phyloP scores from a whole-genome alignment of 2,888 invertebrate genomes.

The Pristionchus fissidentatus region DNA sequence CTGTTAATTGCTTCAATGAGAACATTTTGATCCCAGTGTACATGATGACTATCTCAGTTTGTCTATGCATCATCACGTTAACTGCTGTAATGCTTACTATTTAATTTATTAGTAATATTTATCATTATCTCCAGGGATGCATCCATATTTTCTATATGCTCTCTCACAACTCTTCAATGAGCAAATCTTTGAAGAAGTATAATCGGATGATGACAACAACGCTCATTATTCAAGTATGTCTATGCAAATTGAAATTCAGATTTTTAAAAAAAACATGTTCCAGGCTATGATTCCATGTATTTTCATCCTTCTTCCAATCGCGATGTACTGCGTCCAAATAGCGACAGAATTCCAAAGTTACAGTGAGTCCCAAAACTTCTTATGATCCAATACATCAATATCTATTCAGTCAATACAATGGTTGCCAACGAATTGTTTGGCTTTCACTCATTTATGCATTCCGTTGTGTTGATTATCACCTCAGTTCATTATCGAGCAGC shows the following conservation, averaged over 20 bases:
- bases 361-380: no score
- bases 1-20: no score
- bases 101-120: not conserved
- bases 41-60: not conserved
- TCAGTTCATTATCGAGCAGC: no score
- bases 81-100: not conserved
- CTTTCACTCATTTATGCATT: conserved; percentile 13
- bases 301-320: not conserved
- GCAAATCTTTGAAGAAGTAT: not conserved
- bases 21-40: no score
- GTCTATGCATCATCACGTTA: not conserved
- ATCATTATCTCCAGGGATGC: not conserved
- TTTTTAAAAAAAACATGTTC: no score
- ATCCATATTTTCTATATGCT: conserved; percentile 5
- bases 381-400: no score
- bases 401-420: not conserved
- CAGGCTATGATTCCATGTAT: not conserved
- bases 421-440: not conserved
- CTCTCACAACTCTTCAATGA: conserved; percentile 20
- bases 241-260: not conserved
- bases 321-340: not conserved
- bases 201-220: conserved; percentile 5
- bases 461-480: not conserved
- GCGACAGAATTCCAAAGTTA: not conserved
- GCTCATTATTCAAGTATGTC: not conserved